Conservation (phyloP, 2,888 invertebrate genomes). For the Andrena praecox region DNA sequence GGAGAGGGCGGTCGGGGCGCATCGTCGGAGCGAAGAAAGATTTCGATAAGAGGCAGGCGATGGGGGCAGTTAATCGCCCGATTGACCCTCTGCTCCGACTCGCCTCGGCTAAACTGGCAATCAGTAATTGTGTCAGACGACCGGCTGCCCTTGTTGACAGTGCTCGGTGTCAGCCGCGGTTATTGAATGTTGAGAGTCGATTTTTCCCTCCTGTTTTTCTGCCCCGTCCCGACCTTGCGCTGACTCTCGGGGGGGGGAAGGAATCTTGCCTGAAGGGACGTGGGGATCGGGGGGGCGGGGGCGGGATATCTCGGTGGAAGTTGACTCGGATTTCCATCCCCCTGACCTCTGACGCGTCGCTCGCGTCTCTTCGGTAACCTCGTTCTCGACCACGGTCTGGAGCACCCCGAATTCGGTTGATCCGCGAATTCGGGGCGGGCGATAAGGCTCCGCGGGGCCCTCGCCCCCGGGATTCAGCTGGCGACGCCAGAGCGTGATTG, state of each 20-base stretch:
- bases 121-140: slow-evolving; percentile 59
- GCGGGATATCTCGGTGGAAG: background rate
- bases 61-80: slow-evolving; percentile 53
- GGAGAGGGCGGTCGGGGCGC: slow-evolving; percentile 6
- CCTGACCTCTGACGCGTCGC: too few relatives aligned
- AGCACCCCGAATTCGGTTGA: background rate
- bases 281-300: too few relatives aligned
- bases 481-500: slow-evolving; percentile 34
- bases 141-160: slow-evolving; percentile 60
- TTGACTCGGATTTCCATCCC: background rate
- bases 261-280: too few relatives aligned
- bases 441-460: slow-evolving; percentile 1
- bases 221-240: background rate
- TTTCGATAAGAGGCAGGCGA: slow-evolving; percentile 47
- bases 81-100: slow-evolving; percentile 54
- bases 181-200: slow-evolving; percentile 19
- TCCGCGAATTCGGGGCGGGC: background rate
- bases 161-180: slow-evolving; percentile 19
- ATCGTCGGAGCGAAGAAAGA: slow-evolving; percentile 38
- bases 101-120: slow-evolving; percentile 46
- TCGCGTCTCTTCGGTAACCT: background rate
- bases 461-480: background rate
- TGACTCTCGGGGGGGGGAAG: background rate
- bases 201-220: slow-evolving; percentile 16
- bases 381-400: background rate